Conservation (phyloP, 1,140 invertebrate species). For the Drosophila malerkotliana region DNA sequence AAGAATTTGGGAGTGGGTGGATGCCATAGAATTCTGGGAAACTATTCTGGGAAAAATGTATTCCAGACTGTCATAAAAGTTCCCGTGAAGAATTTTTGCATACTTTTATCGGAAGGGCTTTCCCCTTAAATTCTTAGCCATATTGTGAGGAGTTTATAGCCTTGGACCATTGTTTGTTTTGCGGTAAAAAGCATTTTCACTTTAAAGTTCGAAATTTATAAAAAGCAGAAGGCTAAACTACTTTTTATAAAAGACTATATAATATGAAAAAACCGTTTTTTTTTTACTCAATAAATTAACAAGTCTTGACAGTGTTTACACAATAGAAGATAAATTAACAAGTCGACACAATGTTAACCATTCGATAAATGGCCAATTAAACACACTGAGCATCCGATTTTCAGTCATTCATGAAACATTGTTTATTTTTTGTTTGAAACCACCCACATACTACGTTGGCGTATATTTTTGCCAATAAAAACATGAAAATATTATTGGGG, state of each 20-base stretch:
- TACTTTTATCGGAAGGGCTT: no score
- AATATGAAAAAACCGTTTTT: conserved; percentile 16
- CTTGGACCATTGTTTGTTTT: background rate
- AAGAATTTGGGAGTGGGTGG: background rate
- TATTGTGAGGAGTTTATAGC: no score
- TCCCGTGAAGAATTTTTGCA: background rate
- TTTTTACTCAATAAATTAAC: conserved; percentile 38
- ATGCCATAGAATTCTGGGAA: background rate
- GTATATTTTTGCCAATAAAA: conserved; percentile 37
- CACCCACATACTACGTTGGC: conserved; percentile 2
- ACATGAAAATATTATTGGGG: conserved; percentile 40
- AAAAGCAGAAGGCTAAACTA: background rate
- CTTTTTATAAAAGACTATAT: conserved; percentile 3
- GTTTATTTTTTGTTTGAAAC: background rate
- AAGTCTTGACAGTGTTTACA: conserved; percentile 33
- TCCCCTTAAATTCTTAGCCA: no score
- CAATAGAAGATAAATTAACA: conserved; percentile 36
- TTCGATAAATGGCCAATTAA: conserved; percentile 43
- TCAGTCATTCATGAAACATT: conserved; percentile 3
- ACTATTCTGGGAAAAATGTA: background rate
- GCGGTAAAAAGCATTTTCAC: background rate
- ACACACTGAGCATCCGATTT: conserved; percentile 4
- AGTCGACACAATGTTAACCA: conserved; percentile 41
- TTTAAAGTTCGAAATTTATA: background rate
- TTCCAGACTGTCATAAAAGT: background rate